phyloP scores from a whole-genome alignment of 2,888 invertebrate genomes.

The Candidula unifasciata region DNA sequence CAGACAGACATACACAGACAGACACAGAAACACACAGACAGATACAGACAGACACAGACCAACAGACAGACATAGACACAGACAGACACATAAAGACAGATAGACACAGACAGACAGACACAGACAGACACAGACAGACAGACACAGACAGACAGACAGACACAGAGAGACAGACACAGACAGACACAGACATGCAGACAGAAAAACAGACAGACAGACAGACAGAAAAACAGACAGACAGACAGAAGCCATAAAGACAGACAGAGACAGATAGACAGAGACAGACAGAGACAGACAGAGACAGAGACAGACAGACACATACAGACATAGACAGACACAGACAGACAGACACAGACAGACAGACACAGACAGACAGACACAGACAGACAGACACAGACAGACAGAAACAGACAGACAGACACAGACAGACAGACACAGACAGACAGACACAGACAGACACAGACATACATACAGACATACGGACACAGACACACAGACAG shows the following conservation, averaged over 20 bases:
- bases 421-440: slow-evolving; percentile 31
- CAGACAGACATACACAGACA: no score
- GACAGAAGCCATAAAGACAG: background rate
- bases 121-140: no score
- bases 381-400: slow-evolving; percentile 26
- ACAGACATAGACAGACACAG: slow-evolving; percentile 38
- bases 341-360: slow-evolving; percentile 38
- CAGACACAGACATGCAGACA: background rate
- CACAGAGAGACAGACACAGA: background rate
- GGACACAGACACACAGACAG: background rate
- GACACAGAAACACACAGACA: no score
- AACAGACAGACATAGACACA: no score
- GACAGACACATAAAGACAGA: no score
- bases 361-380: slow-evolving; percentile 33
- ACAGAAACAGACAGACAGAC: slow-evolving; percentile 22
- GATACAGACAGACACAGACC: no score
- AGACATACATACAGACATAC: background rate
- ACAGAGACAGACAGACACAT: slow-evolving; percentile 38
- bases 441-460: no score
- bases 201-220: background rate
- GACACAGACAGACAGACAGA: background rate
- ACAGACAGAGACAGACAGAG: slow-evolving; percentile 38
- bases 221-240: background rate
- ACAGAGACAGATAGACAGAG: background rate
- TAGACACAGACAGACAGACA: no score